Conservation (phyloP, 2,888 invertebrate genomes). For the Strigamia crassipes region DNA sequence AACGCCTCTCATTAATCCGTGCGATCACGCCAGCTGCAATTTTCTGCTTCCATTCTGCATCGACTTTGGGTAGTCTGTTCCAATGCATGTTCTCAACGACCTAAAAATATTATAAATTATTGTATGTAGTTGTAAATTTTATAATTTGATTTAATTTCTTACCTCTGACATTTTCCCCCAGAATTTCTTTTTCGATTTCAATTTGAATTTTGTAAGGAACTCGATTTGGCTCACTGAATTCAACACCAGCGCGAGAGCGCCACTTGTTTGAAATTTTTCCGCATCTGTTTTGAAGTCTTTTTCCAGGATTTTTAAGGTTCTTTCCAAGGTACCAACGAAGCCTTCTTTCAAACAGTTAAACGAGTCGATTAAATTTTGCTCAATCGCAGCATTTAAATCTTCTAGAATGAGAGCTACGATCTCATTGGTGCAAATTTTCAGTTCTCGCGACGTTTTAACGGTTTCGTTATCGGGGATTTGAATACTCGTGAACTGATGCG, state of each 20-base stretch:
- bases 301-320: slow-evolving; percentile 72
- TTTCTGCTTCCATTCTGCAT: slow-evolving; percentile 71
- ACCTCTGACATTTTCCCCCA: slow-evolving; percentile 69
- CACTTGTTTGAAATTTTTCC: slow-evolving; percentile 66
- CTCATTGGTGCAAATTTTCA: slow-evolving; percentile 68
- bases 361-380: slow-evolving; percentile 75
- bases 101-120: slow-evolving; percentile 53
- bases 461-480: slow-evolving; percentile 56
- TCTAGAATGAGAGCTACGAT: slow-evolving; percentile 77
- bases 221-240: slow-evolving; percentile 78
- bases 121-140: background rate
- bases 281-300: slow-evolving; percentile 63
- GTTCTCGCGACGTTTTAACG: slow-evolving; percentile 57
- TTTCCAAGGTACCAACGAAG: slow-evolving; percentile 76
- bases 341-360: slow-evolving; percentile 81
- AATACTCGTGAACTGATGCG: slow-evolving; percentile 61
- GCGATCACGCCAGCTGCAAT: slow-evolving; percentile 72
- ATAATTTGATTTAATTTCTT: background rate
- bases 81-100: slow-evolving; percentile 69
- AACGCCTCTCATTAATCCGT: slow-evolving; percentile 70
- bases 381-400: slow-evolving; percentile 76
- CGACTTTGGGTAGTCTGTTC: slow-evolving; percentile 62
- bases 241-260: slow-evolving; percentile 74
- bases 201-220: slow-evolving; percentile 68
- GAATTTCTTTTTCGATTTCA: slow-evolving; percentile 68